Percentiles rank a stretch among this genome's conserved stretches.
Conservation (phyloP, 37 sponge, comb jelly and placozoan species). For the Corticium candelabrum region DNA sequence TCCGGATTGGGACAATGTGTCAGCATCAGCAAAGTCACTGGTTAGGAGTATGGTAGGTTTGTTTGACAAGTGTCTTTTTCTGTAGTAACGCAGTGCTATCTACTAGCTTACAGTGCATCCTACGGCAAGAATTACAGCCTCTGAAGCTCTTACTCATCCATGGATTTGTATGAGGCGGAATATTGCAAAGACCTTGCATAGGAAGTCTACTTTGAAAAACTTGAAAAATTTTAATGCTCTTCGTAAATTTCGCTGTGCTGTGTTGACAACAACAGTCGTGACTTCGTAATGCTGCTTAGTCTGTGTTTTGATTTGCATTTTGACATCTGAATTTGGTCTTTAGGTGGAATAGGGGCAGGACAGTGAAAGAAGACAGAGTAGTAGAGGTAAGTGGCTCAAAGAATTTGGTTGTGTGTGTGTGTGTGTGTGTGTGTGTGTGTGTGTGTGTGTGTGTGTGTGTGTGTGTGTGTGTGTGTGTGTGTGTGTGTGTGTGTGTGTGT, state of each 20-base stretch:
- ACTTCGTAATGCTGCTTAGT: too few species aligned
- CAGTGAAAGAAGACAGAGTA: too few species aligned
- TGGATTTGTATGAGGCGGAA: background rate
- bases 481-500: conserved; percentile 16
- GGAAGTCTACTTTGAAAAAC: background rate
- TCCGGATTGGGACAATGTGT: background rate
- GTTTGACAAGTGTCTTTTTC: too few species aligned
- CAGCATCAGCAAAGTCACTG: background rate
- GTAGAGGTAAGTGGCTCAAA: too few species aligned
- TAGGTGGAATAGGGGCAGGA: too few species aligned
- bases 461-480: conserved; percentile 17
- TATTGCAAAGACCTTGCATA: background rate
- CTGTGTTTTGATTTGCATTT: too few species aligned
- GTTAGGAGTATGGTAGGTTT: background rate
- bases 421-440: background rate
- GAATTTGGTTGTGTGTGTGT: background rate
- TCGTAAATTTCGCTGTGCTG: background rate
- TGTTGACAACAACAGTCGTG: background rate
- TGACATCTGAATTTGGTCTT: too few species aligned
- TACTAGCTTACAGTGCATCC: background rate
- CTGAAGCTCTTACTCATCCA: background rate
- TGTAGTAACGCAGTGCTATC: too few species aligned
- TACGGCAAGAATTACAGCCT: background rate
- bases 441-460: conserved; percentile 13
- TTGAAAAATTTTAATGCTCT: background rate